Percentiles rank a stretch among this genome's conserved stretches.
These are phyloP conservation scores for Laspeyria flexula DNA, from an alignment of 2,888 invertebrate species.

Conservation along the genomic window DNA sequence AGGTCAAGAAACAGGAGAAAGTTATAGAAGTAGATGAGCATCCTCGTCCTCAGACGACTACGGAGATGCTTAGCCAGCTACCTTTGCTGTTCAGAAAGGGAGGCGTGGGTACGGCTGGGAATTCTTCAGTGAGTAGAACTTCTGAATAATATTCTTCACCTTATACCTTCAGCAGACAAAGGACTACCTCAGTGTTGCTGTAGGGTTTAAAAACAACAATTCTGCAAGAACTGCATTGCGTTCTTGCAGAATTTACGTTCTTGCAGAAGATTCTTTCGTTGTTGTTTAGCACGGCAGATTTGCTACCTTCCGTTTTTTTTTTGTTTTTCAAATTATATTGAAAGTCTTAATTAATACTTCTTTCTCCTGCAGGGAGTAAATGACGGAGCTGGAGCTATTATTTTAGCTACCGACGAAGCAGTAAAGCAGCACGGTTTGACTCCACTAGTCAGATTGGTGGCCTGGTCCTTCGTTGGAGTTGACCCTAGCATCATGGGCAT, in stretches of 20 bases:
- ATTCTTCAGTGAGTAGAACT: conserved; percentile 93
- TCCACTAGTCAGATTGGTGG: conserved; percentile 95
- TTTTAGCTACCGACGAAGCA: conserved; percentile 96
- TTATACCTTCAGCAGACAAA: too few species aligned
- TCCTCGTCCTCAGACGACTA: conserved; percentile 93
- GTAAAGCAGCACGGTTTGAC: conserved; percentile 89
- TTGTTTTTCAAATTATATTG: too few species aligned
- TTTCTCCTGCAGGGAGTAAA: conserved; percentile 91
- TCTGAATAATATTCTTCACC: too few species aligned
- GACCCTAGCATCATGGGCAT: conserved; percentile 99
- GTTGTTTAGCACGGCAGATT: too few species aligned
- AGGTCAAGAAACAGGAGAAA: conserved; percentile 92
- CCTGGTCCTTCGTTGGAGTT: conserved; percentile 95
- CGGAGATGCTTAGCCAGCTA: conserved; percentile 93
- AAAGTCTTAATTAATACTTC: too few species aligned
- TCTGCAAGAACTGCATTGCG: too few species aligned
- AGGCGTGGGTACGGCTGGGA: conserved; percentile 97
- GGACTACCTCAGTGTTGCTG: too few species aligned
- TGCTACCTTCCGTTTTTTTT: too few species aligned
- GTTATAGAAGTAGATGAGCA: conserved; percentile 95
- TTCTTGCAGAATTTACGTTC: too few species aligned
- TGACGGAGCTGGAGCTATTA: conserved; percentile 96
- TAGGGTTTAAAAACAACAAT: too few species aligned
- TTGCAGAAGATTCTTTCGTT: too few species aligned
- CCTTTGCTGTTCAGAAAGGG: conserved; percentile 96